Base-by-base conservation (phyloP, 2,113 vertebrate species). In the Montifringilla adamsi region DNA sequence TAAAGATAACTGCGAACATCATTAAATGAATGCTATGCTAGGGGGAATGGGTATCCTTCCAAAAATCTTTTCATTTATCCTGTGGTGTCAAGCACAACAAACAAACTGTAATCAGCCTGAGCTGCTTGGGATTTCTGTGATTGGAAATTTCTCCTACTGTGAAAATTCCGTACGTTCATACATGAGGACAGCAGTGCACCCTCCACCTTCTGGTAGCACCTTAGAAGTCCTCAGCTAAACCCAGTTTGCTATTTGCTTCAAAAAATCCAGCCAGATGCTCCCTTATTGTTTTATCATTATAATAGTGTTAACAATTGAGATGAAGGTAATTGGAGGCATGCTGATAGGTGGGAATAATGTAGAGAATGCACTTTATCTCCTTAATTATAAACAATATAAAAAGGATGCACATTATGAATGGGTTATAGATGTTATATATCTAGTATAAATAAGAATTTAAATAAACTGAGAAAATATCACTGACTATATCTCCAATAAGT, bases 61-160 rank as follows among this genome's bases (percentile, higher is more conserved):
- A 97, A 94, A 95, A 87, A 89, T 69, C 47, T 94, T 94, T 75
- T 90, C 64, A 82, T 95, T 95, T 97, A 84, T 91, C 81, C 89
- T 92, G 76, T 30, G 49, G 80, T 89, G 84, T 91, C 84, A 79
- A 68, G 66, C 84, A 87, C 87, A 92, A 81, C 80, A 96, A 96
- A 92, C 77, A 92, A 94, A 78, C 44, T 72, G 52, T 87, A 94
- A 84, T 94, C 74, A 94, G 81, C 58, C 62, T 72, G 81, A 91
- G 87, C 73, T 94, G 47, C 86, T 91, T 87, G 77, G 80, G 84
- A 89, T 94, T 96, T 94, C 84, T 91, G 56, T 50, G 39, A 37
- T 1, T 87, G 89, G 43, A 91, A 90, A 75, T 81, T 59, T 90
- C 52, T 84, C 73, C 72, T 63, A 4, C 56, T 60, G 56, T 84